Conservation (phyloP, 2,797 vertebrate species). For the Parauchenoglanis punctatus region DNA sequence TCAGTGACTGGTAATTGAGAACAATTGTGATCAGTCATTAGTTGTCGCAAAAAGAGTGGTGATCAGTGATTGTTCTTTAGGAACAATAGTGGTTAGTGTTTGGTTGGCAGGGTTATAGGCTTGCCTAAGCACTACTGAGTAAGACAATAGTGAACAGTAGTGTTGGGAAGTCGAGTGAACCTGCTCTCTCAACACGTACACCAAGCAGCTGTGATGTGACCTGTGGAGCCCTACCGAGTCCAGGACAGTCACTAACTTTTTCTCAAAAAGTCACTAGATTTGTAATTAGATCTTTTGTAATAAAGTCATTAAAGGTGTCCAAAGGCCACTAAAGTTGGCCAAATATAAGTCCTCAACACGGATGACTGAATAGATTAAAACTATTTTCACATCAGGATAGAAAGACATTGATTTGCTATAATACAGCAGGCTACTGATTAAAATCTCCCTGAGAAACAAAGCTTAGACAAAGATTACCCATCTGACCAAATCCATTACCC, state of each 20-base stretch:
- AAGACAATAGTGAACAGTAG: background rate
- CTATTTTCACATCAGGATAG: background rate
- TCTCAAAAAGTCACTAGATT: background rate
- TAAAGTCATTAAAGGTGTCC: background rate
- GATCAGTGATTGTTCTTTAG: background rate
- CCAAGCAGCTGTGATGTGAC: background rate
- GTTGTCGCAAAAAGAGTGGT: background rate
- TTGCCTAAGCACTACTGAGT: background rate
- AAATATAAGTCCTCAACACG: background rate
- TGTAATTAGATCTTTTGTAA: background rate
- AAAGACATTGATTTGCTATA: background rate
- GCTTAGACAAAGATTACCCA: background rate
- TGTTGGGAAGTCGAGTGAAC: background rate
- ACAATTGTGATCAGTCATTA: background rate
- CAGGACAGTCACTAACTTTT: background rate
- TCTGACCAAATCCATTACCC: background rate
- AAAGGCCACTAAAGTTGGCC: too few species aligned
- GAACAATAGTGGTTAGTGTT: background rate
- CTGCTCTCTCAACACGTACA: background rate
- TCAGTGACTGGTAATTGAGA: background rate
- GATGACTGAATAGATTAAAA: background rate
- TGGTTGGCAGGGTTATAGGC: background rate
- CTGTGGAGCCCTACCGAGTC: background rate
- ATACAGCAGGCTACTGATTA: background rate
- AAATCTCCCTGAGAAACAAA: background rate